These are phyloP conservation scores for Aphelinus atriplicis DNA, from an alignment of 1,140 invertebrate genomes.

Conservation along the genomic window DNA sequence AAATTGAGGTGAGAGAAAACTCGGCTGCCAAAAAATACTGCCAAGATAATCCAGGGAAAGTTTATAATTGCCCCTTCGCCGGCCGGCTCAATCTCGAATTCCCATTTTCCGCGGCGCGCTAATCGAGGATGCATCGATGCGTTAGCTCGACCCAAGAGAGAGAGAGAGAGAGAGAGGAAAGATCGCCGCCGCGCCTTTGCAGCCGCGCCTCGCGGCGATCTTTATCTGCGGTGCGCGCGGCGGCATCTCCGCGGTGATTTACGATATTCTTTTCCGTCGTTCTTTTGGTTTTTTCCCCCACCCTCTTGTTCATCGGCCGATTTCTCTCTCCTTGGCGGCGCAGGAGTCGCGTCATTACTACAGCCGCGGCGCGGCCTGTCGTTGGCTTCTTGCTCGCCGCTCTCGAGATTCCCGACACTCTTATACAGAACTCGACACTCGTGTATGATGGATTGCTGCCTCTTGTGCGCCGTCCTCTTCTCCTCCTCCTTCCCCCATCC, in stretches of 20 bases:
- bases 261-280: conserved; percentile 13
- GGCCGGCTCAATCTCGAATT: background rate
- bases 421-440: background rate
- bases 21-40: too few relatives aligned
- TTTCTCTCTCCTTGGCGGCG: background rate
- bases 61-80: conserved; percentile 4
- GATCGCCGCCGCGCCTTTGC: conserved; percentile 13
- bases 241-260: conserved; percentile 2
- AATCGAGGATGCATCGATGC: background rate
- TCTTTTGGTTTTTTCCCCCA: background rate
- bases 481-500: too few relatives aligned
- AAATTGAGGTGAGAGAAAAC: too few relatives aligned
- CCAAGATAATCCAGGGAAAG: background rate
- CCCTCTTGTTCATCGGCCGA: background rate
- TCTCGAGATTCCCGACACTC: background rate
- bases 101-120: background rate
- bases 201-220: conserved; percentile 13
- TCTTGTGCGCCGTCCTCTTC: too few relatives aligned
- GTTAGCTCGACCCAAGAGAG: too few relatives aligned
- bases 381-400: background rate
- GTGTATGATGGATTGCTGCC: conserved; percentile 13
- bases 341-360: too few relatives aligned
- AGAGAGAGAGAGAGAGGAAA: background rate
- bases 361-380: too few relatives aligned
- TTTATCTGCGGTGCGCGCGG: conserved; percentile 9